Evolutionary conservation across 2,888 invertebrate species (phyloP).

Genomic region (Dolichopus griseipennis): DNA sequence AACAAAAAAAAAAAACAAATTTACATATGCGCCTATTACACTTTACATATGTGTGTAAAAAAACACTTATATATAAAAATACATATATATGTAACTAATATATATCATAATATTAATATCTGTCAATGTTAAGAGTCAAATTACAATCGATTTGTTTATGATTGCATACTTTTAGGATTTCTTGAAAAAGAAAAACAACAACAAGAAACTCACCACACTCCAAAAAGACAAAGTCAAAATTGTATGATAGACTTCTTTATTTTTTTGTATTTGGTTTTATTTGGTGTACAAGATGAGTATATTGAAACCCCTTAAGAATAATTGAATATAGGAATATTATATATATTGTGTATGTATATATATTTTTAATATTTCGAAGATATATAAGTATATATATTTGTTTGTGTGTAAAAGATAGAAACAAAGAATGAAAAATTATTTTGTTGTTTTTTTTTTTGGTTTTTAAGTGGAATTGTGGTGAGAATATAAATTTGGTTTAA

Average conservation of each 20-base stretch:
- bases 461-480: background rate
- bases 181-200: background rate
- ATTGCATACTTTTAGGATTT: background rate
- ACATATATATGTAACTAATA: too few species aligned
- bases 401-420: background rate
- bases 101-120: background rate
- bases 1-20: too few species aligned
- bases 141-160: constrained; percentile 6
- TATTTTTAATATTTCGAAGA: background rate
- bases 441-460: background rate
- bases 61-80: too few species aligned
- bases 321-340: background rate
- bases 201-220: too few species aligned
- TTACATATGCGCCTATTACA: too few species aligned
- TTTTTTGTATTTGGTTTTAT: too few species aligned
- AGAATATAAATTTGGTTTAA: constrained; percentile 1
- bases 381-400: background rate
- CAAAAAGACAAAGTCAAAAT: too few species aligned
- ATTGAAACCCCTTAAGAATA: background rate
- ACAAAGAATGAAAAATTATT: background rate
- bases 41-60: too few species aligned
- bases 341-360: background rate
- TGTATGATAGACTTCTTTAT: too few species aligned
- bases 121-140: constrained; percentile 1
- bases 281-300: background rate